Base-by-base conservation (phyloP, 2,888 invertebrate species). In the Meta bourneti region DNA sequence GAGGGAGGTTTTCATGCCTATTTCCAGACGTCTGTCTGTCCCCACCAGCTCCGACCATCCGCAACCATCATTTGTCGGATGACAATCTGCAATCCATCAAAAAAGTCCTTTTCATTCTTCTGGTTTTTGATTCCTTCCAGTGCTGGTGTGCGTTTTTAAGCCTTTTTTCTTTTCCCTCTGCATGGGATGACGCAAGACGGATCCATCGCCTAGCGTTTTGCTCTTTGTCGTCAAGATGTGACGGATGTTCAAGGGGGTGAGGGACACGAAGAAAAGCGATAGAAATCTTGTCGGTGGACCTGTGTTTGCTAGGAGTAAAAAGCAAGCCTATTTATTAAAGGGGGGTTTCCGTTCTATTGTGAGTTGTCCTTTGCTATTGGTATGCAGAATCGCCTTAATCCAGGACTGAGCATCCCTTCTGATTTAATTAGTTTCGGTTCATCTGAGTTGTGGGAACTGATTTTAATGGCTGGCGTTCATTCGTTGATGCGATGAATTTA, bases 81-180 rank as follows among this genome's bases (percentile, higher is more conserved):
- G 91, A 88, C 91, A 91, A 82, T 82, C 91, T 52, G 72, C 82
- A 83, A 91, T 91, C 91, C 91, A 91, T 91, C 91, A 91, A 91
- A 91, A 82, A 70, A 20, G 74, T n/a, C 54, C 74, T 71, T 75
- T 8, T 13, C 13, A 9, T 70, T 78, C 8, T 70, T 69, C 49
- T 69, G 7, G 20, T 71, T 34, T 34, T 34, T 34, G 34, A 34
- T 34, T 34, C 34, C 34, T 34, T 34, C 34, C 34, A 34, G 34
- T 48, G 54, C 34, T 74, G 16, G n/a, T 52, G 16, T 78, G 86
- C 86, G 49, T 75, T 75, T 74, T 85, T 69, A 75, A 75, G 69
- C 84, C n/a, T 34, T 34, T 34, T 34, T 34, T 34, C 4, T 1
- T 34, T 34, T 34, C 34, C 19, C 54, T 78, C 49, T 75, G 7